Evolutionary conservation across 2,888 invertebrate genomes (phyloP), one percentile per base, ranked within the genome.

Genomic region (Rhabditophanes sp.): DNA sequence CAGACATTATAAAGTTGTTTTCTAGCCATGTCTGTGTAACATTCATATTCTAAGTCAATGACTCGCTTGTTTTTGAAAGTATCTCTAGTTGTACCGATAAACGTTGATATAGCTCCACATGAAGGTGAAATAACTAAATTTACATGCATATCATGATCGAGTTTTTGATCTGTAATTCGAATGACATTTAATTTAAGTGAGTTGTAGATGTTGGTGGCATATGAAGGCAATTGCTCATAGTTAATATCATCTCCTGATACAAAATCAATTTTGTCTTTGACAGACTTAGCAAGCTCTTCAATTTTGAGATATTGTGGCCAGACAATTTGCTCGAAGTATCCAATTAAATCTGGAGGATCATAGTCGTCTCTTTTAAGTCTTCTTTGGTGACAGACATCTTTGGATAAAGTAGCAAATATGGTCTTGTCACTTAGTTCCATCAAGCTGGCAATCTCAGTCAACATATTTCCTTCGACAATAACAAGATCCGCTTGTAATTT

Each of bases 271-370:
- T n/a, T n/a, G n/a, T n/a, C n/a, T n/a, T n/a, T n/a, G n/a, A n/a
- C n/a, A n/a, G n/a, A n/a, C n/a, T n/a, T n/a, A n/a, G n/a, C n/a
- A n/a, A n/a, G n/a, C n/a, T n/a, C n/a, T n/a, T n/a, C n/a, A n/a
- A n/a, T n/a, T n/a, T n/a, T n/a, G n/a, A n/a, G n/a, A n/a, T 84
- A 80, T 58, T 77, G 76, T n/a, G 85, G 85, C 85, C 87, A 88
- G n/a, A 80, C 82, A 61, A 79, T 76, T 46, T 68, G 68, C 26
- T 85, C 82, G 69, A 50, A 53, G 70, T 87, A 88, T 0, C 82
- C 82, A 1, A 75, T 76, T 2, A 78, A 71, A 69, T 88, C 85
- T 1, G 85, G 79, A 14, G 87, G 87, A 33, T 78, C 75, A 65
- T 87, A 88, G n/a, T 41, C 37, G 21, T 32, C 28, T 1, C 60